Percentiles rank a stretch among this genome's conserved stretches.
Evolutionary conservation across 2,888 invertebrate genomes (phyloP).

Genomic region (Megalurothrips usitatus): DNA sequence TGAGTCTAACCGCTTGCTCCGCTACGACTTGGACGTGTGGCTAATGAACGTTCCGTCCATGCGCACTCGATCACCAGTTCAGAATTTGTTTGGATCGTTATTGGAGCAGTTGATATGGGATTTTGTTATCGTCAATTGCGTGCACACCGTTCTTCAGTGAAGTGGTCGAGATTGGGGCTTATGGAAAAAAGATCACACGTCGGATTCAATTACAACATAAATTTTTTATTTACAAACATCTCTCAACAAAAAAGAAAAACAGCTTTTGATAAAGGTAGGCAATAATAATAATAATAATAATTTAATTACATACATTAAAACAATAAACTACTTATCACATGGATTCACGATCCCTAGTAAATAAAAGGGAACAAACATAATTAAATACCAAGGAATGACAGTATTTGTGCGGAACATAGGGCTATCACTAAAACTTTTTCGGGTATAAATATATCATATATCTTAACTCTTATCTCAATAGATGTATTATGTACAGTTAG

Average conservation of each 20-base stretch:
- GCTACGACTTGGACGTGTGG: no score
- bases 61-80: no score
- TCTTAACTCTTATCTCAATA: neutral
- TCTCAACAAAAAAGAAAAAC: constrained; percentile 20
- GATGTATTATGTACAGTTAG: neutral
- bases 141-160: no score
- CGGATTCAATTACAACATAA: constrained; percentile 11
- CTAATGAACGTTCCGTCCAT: no score
- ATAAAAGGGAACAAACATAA: no score
- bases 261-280: neutral
- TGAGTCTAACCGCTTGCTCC: no score
- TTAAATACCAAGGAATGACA: no score
- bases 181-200: neutral
- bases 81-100: no score
- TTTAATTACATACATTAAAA: constrained; percentile 9
- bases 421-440: neutral
- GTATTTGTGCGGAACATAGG: neutral
- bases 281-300: constrained; percentile 3
- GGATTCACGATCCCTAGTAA: neutral
- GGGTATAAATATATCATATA: neutral
- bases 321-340: constrained; percentile 19
- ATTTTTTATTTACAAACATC: constrained; percentile 11
- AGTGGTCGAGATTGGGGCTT: neutral
- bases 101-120: no score
- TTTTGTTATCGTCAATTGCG: no score